Evolutionary conservation across 2,797 vertebrate species (phyloP).

Genomic region (Triplophysa yarkandensis): DNA sequence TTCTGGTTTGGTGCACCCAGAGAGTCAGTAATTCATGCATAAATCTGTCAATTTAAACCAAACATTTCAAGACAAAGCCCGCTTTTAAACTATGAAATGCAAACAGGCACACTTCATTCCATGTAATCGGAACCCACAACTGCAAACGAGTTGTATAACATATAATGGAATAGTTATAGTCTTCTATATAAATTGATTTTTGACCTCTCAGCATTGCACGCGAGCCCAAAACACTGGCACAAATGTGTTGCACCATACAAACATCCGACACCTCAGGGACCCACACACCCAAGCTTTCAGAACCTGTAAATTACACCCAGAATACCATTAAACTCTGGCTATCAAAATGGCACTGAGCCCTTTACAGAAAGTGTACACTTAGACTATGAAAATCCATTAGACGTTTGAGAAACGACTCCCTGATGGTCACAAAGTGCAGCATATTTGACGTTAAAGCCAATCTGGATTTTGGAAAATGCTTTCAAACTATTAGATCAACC

Average conservation of each 20-base stretch:
- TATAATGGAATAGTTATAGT: background rate
- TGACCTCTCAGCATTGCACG: background rate
- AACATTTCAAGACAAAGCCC: too few species aligned
- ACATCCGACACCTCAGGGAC: conserved; percentile 9
- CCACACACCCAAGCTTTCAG: background rate
- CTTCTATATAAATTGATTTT: background rate
- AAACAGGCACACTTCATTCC: background rate
- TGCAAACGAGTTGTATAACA: background rate
- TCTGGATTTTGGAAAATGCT: conserved; percentile 23
- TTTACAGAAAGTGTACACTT: conserved; percentile 40
- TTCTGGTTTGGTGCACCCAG: too few species aligned
- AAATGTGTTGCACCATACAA: background rate
- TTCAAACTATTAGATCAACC: conserved; percentile 15
- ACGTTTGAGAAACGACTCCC: conserved; percentile 44
- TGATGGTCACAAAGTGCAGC: conserved; percentile 49
- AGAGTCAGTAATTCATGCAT: too few species aligned
- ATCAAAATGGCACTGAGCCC: conserved; percentile 43
- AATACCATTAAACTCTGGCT: conserved; percentile 41
- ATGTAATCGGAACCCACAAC: background rate
- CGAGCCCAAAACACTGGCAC: background rate
- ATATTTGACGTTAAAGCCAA: conserved; percentile 2
- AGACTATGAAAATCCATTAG: conserved; percentile 44
- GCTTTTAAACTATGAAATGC: background rate
- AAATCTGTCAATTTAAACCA: too few species aligned
- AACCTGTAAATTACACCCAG: conserved; percentile 10